Base-by-base conservation (phyloP, 2,888 invertebrate species). In the Drosophila paramelanica region DNA sequence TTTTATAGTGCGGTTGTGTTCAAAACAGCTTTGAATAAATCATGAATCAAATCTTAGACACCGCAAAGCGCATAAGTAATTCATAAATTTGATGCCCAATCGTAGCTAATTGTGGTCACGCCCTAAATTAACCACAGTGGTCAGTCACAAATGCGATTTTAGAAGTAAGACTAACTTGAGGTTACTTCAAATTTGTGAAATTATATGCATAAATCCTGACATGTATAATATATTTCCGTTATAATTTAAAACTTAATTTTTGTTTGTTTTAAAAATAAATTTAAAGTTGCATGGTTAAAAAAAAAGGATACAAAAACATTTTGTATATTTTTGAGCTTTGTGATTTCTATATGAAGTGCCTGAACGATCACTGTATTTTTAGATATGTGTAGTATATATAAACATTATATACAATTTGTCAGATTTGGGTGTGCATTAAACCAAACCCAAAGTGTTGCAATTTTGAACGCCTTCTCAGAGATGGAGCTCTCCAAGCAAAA, bases 401-500 rank as follows among this genome's bases (percentile, higher is more conserved):
- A 31, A 31, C 53, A 43, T 20, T 39, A 7, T 17, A 5, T 50
- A 41, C 23, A 52, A 14, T 45, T 33, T 65, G 56, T 47, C 45
- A 52, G 31, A 57, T 73, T 62, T 67, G 79, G 79, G 73, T 73
- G 68, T 78, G 74, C 64, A 56, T 13, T 41, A 59, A 42, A 57
- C 61, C 50, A 45, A 46, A 46, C 57, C 56, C 49, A 65, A 65
- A 55, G 73, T 77, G 73, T 77, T 77, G 75, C 75, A 75, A 75
- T 75, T 60, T 77, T 52, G 61, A 77, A 59, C 74, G 73, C 78
- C 73, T 77, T 66, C 77, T 56, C 61, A 42, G 45, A 55, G 58
- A 51, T 66, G 66, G 43, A 50, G 47, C 39, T 56, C 47, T 49
- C 17, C 56, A 51, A 60, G 56, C 58, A 46, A 56, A 70, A 50